These are phyloP conservation scores for Lamprotornis superbus DNA, from an alignment of 2,113 vertebrate species.

Conservation along the genomic window DNA sequence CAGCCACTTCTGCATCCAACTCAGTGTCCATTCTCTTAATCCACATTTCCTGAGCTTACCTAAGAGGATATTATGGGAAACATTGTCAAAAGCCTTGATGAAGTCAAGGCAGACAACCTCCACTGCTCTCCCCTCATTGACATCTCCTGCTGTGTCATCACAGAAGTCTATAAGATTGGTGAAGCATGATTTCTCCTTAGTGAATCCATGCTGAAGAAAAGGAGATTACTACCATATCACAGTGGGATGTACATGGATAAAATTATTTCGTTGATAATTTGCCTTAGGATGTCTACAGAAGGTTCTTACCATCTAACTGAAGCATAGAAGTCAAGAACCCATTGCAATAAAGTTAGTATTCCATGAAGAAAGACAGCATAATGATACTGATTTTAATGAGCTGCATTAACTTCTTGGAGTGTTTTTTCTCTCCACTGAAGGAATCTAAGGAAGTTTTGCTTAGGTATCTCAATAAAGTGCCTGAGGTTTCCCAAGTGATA, in stretches of 20 bases:
- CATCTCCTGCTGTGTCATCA: accelerated
- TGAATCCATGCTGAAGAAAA: neutral
- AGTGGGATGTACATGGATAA: neutral
- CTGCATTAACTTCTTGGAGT: neutral
- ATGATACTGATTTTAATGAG: neutral
- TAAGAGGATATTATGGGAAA: neutral
- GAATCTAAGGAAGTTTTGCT: neutral
- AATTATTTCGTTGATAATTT: neutral
- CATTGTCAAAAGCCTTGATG: neutral
- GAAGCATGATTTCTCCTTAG: neutral
- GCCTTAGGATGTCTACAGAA: neutral
- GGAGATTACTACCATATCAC: neutral
- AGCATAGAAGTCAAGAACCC: neutral
- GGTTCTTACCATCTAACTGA: neutral
- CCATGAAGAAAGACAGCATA: neutral
- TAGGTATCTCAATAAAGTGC: neutral
- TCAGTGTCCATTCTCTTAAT: neutral
- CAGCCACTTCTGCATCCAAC: neutral
- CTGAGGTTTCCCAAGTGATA: neutral
- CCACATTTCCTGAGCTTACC: neutral
- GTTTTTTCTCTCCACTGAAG: neutral
- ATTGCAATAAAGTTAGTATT: neutral
- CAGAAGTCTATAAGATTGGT: neutral
- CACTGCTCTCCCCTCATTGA: accelerated
- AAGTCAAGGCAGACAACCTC: neutral